Conservation (phyloP, 2,797 vertebrate species). For the Syncerus caffer region DNA sequence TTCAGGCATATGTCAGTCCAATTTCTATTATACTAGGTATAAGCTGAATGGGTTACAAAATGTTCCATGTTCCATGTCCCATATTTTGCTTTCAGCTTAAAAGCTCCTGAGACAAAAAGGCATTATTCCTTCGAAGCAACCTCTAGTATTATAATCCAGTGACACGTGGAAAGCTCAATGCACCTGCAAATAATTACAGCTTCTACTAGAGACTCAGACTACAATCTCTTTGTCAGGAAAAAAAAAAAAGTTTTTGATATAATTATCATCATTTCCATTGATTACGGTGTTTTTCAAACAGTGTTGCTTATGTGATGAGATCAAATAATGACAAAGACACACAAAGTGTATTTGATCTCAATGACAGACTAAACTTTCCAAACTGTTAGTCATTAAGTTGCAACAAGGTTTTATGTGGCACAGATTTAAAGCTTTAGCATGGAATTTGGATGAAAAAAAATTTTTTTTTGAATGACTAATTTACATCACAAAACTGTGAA, state of each 20-base stretch:
- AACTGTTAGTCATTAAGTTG: conserved; percentile 19
- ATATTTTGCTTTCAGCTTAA: conserved; percentile 29
- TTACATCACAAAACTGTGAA: not conserved
- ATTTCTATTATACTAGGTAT: not conserved
- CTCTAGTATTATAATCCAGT: not conserved
- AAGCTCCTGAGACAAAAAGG: not conserved
- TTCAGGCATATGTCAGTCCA: not conserved
- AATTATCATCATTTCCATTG: conserved; percentile 66
- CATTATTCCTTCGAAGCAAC: not conserved
- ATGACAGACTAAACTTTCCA: conserved; percentile 45
- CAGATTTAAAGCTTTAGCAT: not conserved
- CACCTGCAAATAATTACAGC: conserved; percentile 46
- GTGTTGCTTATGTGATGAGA: conserved; percentile 28
- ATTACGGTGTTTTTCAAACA: conserved; percentile 63
- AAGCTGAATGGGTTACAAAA: not conserved
- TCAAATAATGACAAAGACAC: conserved; percentile 23
- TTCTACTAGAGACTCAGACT: conserved; percentile 1
- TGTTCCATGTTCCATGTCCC: not conserved
- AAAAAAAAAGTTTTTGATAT: not conserved
- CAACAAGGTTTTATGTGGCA: not conserved
- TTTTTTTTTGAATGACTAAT: not conserved
- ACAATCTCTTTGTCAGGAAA: conserved; percentile 2
- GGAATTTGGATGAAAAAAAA: not conserved
- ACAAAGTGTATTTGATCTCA: conserved; percentile 1
- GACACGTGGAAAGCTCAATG: not conserved